These are phyloP conservation scores for Pantherophis vulpinus DNA, from an alignment of 2,797 vertebrate genomes.

Conservation along the genomic window DNA sequence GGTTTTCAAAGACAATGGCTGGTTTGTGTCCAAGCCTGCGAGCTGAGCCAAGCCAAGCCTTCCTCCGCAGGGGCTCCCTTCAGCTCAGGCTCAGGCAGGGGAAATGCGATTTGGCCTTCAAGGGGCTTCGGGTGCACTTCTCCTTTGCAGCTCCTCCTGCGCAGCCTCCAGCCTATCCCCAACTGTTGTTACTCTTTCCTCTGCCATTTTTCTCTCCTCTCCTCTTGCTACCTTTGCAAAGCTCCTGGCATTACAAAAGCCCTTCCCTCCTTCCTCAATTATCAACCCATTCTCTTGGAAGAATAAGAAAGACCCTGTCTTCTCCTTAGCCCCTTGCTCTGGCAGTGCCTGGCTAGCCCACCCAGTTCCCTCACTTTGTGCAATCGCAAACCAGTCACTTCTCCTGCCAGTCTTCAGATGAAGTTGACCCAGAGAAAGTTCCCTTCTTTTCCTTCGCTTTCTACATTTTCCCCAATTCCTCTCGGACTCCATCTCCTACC, in stretches of 20 bases:
- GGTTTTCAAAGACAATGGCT: conserved; percentile 64
- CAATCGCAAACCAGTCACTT: not conserved
- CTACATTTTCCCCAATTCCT: not conserved
- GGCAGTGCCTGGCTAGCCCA: not conserved
- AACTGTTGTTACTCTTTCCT: not conserved
- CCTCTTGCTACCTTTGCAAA: not conserved
- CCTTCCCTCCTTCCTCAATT: conserved; percentile 55
- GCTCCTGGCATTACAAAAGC: conserved; percentile 15
- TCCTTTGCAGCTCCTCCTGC: not conserved
- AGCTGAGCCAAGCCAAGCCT: conserved; percentile 58
- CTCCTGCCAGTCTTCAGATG: not conserved
- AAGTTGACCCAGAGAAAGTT: not conserved
- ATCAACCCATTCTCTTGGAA: conserved; percentile 50
- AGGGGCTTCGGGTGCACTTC: not conserved
- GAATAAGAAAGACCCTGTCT: not conserved
- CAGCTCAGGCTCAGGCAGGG: conserved; percentile 47
- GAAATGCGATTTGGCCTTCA: not conserved
- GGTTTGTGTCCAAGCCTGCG: conserved; percentile 61
- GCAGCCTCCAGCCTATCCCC: not conserved
- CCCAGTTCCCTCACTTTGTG: not conserved
- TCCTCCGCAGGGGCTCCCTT: conserved; percentile 22
- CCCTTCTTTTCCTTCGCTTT: not conserved
- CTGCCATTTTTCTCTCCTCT: not conserved
- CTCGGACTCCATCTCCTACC: not conserved
- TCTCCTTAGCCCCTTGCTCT: not conserved